Evolutionary conservation across 2,797 vertebrate species (phyloP).

Genomic region (Sarcoramphus papa): DNA sequence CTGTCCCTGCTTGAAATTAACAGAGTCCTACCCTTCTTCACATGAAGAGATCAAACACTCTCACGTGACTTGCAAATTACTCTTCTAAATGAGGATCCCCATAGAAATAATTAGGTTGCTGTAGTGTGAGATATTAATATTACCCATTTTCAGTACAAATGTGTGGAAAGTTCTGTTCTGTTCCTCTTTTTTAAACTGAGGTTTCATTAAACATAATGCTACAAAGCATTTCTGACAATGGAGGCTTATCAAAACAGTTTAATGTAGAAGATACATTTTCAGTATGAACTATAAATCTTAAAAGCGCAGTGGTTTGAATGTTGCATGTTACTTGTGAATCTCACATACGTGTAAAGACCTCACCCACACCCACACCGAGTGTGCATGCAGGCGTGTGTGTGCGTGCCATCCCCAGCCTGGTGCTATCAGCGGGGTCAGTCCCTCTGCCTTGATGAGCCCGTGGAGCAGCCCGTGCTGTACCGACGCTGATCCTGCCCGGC

Average conservation of each 20-base stretch:
- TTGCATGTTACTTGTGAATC: neutral
- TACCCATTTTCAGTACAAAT: neutral
- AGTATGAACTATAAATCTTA: neutral
- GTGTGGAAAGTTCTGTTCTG: neutral
- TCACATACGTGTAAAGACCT: rapidly evolving
- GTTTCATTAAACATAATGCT: neutral
- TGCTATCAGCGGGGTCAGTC: rapidly evolving
- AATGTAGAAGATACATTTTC: rapidly evolving
- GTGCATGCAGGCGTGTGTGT: too few species aligned
- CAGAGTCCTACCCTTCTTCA: neutral
- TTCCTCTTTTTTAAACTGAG: neutral
- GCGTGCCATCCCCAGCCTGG: neutral
- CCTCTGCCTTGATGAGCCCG: neutral
- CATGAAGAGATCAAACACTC: conserved; percentile 12
- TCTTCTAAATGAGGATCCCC: neutral
- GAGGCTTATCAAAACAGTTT: neutral
- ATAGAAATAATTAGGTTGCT: conserved; percentile 8
- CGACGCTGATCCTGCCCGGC: rapidly evolving
- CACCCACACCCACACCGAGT: rapidly evolving
- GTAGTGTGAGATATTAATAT: neutral
- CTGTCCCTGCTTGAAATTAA: conserved; percentile 46
- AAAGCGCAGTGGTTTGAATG: neutral
- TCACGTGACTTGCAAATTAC: conserved; percentile 23
- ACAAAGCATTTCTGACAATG: neutral
- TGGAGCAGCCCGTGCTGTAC: too few species aligned